Percentiles rank a stretch among this genome's conserved stretches.
phyloP scores from a whole-genome alignment of 2,888 invertebrate species.

The Apotomis capreana region DNA sequence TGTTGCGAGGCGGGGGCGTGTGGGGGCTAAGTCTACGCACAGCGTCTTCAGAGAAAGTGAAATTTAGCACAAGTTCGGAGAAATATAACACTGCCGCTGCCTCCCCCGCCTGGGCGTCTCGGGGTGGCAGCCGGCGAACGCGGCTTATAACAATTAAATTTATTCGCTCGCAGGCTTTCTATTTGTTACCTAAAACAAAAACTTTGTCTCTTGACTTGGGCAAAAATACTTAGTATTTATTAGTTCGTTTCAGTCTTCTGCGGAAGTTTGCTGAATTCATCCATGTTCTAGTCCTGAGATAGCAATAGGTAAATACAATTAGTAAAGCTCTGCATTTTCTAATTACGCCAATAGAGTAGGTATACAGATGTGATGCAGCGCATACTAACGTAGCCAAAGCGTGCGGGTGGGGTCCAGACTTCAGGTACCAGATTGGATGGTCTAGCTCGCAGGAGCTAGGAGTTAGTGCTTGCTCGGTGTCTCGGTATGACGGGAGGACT shows the following conservation, averaged over 20 bases:
- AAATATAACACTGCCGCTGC: constrained; percentile 73
- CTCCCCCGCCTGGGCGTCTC: constrained; percentile 59
- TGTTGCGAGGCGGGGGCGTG: constrained; percentile 61
- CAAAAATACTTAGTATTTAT: constrained; percentile 32
- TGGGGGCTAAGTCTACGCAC: constrained; percentile 80
- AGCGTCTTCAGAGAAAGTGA: constrained; percentile 82
- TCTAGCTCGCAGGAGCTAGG: constrained; percentile 20
- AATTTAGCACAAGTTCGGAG: constrained; percentile 83
- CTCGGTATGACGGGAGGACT: constrained; percentile 54
- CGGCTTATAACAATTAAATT: constrained; percentile 83
- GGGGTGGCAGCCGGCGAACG: constrained; percentile 71
- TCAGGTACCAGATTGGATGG: constrained; percentile 9
- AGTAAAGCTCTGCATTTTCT: constrained; percentile 3
- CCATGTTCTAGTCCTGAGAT: background rate
- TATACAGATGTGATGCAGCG: constrained; percentile 13
- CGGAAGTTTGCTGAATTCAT: constrained; percentile 3
- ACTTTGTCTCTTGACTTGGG: constrained; percentile 46
- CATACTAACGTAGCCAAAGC: constrained; percentile 22
- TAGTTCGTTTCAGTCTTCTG: constrained; percentile 2
- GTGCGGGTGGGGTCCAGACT: constrained; percentile 9
- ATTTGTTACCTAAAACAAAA: constrained; percentile 63
- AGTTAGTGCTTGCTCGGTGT: constrained; percentile 42
- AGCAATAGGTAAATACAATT: background rate
- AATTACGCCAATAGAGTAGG: constrained; percentile 32
- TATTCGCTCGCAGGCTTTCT: constrained; percentile 76